Conservation (phyloP, 1,140 invertebrate species). For the Lepidurus packardi region DNA sequence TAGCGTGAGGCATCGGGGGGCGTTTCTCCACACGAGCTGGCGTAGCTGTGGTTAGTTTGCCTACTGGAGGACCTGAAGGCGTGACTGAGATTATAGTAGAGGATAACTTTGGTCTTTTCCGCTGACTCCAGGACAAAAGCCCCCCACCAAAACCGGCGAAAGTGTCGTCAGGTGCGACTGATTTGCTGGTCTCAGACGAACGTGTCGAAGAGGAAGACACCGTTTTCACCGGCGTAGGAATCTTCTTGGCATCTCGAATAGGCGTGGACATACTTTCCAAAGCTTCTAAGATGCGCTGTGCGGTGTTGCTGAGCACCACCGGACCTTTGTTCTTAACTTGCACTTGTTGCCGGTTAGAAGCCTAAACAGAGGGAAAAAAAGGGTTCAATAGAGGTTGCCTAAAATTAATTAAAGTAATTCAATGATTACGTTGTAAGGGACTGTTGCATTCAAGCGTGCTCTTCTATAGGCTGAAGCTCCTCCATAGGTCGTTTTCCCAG, state of each 20-base stretch:
- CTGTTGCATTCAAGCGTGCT: constrained; percentile 36
- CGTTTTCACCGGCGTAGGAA: constrained; percentile 30
- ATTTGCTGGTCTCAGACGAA: constrained; percentile 20
- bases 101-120: background rate
- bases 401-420: constrained; percentile 22
- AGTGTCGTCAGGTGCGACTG: background rate
- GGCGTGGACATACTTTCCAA: constrained; percentile 47
- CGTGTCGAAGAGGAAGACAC: constrained; percentile 33
- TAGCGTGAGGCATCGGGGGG: background rate
- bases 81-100: too few species aligned
- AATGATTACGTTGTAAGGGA: constrained; percentile 40
- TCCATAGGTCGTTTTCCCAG: constrained; percentile 70
- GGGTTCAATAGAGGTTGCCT: background rate
- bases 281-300: constrained; percentile 44
- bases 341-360: constrained; percentile 16
- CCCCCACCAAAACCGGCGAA: constrained; percentile 29
- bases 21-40: constrained; percentile 19
- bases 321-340: constrained; percentile 31
- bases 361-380: background rate
- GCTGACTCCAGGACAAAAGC: constrained; percentile 16
- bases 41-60: constrained; percentile 26
- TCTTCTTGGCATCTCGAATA: constrained; percentile 41
- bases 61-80: constrained; percentile 22
- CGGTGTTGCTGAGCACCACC: constrained; percentile 44
- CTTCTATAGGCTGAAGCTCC: constrained; percentile 59